phyloP scores from a whole-genome alignment of 92 coral and sea anemone species.

The Bergia puertoricense region DNA sequence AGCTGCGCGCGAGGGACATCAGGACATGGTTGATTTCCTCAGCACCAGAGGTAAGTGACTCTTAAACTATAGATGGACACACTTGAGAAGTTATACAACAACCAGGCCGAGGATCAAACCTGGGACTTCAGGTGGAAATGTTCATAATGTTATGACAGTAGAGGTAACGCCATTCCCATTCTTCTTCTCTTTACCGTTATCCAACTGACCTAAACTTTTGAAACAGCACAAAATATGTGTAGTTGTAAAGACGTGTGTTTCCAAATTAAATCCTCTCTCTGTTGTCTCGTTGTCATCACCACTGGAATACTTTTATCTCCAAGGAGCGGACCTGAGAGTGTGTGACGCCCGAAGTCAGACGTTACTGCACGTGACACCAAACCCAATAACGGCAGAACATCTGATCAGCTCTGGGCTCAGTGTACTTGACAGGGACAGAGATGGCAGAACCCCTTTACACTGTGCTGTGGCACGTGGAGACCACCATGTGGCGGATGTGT shows the following conservation, averaged over 20 bases:
- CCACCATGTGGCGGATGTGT: constrained; percentile 10
- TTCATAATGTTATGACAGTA: too few species aligned
- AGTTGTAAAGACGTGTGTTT: not conserved
- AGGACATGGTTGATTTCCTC: constrained; percentile 31
- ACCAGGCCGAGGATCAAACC: too few species aligned
- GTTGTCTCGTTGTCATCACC: not conserved
- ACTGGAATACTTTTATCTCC: not conserved
- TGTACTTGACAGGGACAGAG: constrained; percentile 19
- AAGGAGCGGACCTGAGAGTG: constrained; percentile 26
- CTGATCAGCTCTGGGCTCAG: constrained; percentile 13
- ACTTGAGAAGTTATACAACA: too few species aligned
- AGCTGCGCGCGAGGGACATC: constrained; percentile 37
- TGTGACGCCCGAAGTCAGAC: constrained; percentile 20
- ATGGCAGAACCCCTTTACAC: constrained; percentile 32
- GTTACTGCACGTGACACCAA: constrained; percentile 15
- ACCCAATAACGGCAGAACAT: constrained; percentile 21
- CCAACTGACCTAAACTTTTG: too few species aligned
- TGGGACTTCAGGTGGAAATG: too few species aligned
- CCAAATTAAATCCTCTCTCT: not conserved
- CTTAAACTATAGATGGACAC: not conserved
- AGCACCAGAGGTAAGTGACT: not conserved
- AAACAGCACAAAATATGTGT: not conserved
- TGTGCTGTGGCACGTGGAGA: constrained; percentile 13
- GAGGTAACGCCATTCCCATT: too few species aligned
- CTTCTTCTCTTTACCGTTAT: too few species aligned